A percentile compares a stretch with the other conserved stretches of the same genome.
These are phyloP conservation scores for Gallinago solitaria DNA, from an alignment of 2,797 vertebrate species.

Conservation along the genomic window DNA sequence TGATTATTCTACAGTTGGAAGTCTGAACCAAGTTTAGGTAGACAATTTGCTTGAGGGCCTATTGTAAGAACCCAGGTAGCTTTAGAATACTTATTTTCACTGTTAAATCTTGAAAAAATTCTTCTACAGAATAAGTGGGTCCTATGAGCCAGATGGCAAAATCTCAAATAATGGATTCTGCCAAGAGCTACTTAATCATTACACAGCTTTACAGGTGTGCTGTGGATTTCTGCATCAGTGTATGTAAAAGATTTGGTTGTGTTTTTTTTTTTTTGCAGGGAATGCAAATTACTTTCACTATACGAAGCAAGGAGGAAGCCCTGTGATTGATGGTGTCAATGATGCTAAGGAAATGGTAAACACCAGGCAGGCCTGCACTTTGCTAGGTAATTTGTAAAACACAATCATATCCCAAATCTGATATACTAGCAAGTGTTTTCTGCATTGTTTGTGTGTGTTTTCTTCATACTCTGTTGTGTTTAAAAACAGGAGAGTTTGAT, in stretches of 20 bases:
- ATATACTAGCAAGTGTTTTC: neutral
- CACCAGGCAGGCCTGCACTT: conserved; percentile 90
- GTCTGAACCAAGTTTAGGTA: neutral
- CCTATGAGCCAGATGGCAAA: neutral
- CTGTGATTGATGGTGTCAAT: conserved; percentile 91
- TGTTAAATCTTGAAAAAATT: neutral
- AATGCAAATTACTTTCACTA: conserved; percentile 89
- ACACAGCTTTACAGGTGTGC: neutral
- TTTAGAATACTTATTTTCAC: neutral
- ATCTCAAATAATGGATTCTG: neutral
- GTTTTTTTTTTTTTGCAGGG: conserved; percentile 72
- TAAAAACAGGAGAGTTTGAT: neutral
- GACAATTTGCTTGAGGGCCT: neutral
- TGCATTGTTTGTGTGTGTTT: neutral
- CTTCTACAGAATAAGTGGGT: neutral
- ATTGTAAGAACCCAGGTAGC: neutral
- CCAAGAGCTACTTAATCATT: neutral
- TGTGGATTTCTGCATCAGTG: neutral
- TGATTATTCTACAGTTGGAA: neutral
- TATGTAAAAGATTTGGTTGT: neutral
- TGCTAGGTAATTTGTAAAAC: conserved; percentile 84
- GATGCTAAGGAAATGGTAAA: conserved; percentile 91
- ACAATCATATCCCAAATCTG: neutral
- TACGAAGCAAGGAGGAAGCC: conserved; percentile 91
- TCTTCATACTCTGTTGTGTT: neutral